Conservation (phyloP, 2,113 vertebrate genomes). For the Cacatua alba region DNA sequence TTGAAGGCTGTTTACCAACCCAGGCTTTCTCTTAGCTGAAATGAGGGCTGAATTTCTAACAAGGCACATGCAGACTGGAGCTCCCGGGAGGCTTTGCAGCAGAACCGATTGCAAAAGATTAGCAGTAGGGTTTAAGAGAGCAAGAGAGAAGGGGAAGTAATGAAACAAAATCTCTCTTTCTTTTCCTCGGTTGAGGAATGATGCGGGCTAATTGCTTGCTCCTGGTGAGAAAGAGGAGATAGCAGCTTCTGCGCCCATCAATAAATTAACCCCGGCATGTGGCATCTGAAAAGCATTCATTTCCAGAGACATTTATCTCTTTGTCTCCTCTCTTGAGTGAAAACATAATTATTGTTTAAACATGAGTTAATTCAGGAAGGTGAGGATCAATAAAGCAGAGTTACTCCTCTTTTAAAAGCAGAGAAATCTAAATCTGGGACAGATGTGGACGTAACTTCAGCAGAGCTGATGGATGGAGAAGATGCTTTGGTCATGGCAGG, state of each 20-base stretch:
- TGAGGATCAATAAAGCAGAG: constrained; percentile 62
- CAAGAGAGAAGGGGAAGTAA: neutral
- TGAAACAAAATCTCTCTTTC: constrained; percentile 13
- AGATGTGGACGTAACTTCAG: neutral
- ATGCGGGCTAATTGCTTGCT: constrained; percentile 63
- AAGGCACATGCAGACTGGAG: neutral
- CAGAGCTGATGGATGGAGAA: neutral
- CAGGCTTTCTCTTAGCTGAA: constrained; percentile 38
- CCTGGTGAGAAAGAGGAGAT: constrained; percentile 15
- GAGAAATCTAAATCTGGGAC: constrained; percentile 33
- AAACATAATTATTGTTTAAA: constrained; percentile 75
- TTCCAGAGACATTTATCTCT: constrained; percentile 62
- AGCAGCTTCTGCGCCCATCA: constrained; percentile 1
- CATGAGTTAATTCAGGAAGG: constrained; percentile 69
- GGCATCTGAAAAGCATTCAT: constrained; percentile 44
- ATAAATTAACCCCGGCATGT: constrained; percentile 44
- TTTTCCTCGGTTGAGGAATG: constrained; percentile 28
- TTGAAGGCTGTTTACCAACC: neutral
- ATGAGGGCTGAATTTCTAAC: constrained; percentile 46
- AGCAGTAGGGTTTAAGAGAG: neutral
- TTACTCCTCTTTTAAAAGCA: constrained; percentile 47
- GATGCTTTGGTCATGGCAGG: neutral
- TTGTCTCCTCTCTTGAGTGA: constrained; percentile 43
- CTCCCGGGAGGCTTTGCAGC: constrained; percentile 14
- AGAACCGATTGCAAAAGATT: constrained; percentile 54